phyloP scores from a whole-genome alignment of 1,140 invertebrate genomes.

The Philotrypesis tridentata region DNA sequence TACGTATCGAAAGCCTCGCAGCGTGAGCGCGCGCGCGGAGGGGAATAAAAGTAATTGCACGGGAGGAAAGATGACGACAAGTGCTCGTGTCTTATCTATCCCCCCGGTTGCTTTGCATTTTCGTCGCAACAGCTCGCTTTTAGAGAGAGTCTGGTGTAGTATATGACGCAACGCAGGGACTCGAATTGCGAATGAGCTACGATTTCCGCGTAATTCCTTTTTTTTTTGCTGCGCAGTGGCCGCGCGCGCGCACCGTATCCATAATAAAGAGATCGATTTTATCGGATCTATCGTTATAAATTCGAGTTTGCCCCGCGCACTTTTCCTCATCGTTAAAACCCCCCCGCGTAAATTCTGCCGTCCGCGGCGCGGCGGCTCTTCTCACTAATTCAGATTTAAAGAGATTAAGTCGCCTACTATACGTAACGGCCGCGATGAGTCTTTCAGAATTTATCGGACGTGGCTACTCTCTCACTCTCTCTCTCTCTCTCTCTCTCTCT shows the following conservation, averaged over 20 bases:
- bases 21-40: neutral
- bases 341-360: neutral
- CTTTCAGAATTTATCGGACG: neutral
- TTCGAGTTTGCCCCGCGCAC: neutral
- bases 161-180: too few relatives aligned
- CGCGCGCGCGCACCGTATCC: too few relatives aligned
- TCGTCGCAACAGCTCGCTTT: too few relatives aligned
- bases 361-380: neutral
- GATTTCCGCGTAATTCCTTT: neutral
- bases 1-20: slow-evolving; percentile 42
- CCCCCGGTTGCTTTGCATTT: too few relatives aligned
- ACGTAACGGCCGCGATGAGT: neutral
- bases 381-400: neutral
- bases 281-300: neutral
- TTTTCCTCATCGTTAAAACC: neutral
- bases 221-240: too few relatives aligned
- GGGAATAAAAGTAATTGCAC: slow-evolving; percentile 32
- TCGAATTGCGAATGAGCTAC: too few relatives aligned
- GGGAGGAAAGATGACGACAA: neutral
- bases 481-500: too few relatives aligned
- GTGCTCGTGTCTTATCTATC: neutral
- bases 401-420: too few relatives aligned
- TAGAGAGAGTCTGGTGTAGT: too few relatives aligned
- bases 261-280: neutral
- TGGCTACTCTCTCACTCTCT: too few relatives aligned